These are phyloP conservation scores for Drosophila simulans DNA, from an alignment of 1,140 invertebrate species.

Conservation along the genomic window DNA sequence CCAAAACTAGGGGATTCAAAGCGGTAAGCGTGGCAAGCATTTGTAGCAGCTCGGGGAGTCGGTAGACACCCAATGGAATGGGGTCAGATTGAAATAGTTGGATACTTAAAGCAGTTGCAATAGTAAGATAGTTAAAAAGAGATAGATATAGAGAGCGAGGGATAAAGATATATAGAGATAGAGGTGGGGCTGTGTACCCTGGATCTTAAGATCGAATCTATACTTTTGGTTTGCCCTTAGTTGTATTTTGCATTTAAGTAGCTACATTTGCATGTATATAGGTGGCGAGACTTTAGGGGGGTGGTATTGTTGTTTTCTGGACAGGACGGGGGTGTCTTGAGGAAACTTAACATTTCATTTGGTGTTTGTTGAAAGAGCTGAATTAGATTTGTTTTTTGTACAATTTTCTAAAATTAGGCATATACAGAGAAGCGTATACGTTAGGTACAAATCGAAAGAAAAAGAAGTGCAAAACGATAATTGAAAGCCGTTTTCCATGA, in stretches of 20 bases:
- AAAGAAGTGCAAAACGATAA: constrained; percentile 18
- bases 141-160: constrained; percentile 7
- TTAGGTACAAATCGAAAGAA: neutral
- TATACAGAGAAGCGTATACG: constrained; percentile 29
- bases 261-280: constrained; percentile 1
- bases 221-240: constrained; percentile 13
- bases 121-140: constrained; percentile 19
- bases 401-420: constrained; percentile 45
- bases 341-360: constrained; percentile 82
- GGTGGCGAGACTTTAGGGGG: constrained; percentile 19
- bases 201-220: constrained; percentile 36
- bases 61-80: constrained; percentile 7
- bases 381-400: constrained; percentile 81
- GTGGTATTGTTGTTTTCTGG: constrained; percentile 40
- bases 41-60: constrained; percentile 19
- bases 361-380: constrained; percentile 84
- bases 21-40: constrained; percentile 42
- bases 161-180: constrained; percentile 10
- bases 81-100: constrained; percentile 14
- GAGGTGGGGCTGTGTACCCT: constrained; percentile 10
- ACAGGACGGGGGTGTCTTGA: constrained; percentile 63
- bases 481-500: constrained; percentile 8
- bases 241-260: constrained; percentile 11
- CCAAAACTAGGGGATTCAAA: constrained; percentile 25
- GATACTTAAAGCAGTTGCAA: constrained; percentile 18